Base-by-base conservation (phyloP, 2,888 invertebrate genomes). In the Drosophila picticornis region DNA sequence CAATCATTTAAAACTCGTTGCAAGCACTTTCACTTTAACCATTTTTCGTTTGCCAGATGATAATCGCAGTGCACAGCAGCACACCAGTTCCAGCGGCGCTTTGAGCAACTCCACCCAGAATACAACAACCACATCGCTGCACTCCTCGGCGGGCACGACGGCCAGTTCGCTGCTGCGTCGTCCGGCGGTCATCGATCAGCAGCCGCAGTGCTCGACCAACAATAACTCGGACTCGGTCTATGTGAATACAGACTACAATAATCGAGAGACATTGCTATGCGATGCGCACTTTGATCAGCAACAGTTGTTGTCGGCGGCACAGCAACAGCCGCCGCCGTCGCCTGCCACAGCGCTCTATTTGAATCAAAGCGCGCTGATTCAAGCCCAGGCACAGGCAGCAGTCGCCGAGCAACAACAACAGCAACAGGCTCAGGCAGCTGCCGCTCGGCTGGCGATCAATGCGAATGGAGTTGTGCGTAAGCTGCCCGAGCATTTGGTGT, bases 401-500 rank as follows among this genome's bases (percentile, higher is more conserved):
- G 73, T 72, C 2, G 70, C 63, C 1, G 74, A 71, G 60, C 73
- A 80, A n/a, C 77, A 43, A 22, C n/a, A 40, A 4, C 40, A 80
- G n/a, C 77, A 80, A 4, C 73, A 73, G 5, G 67, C 62, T 7
- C 66, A 75, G 55, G 74, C 74, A 38, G 82, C 70, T 7, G 73
- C 83, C 4, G 81, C 87, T 7, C 89, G 91, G 9, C 67, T 90
- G 22, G 89, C 91, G 4, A 82, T 90, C 9, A 91, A 78, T 65
- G 83, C 90, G 0, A 92, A 91, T 77, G 92, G 92, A 7, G 90
- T 91, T 13, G 90, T 92, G 19, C 92, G 92, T 4, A 93, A 93
- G 81, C 90, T 94, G 69, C 94, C 93, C 2, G 94, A 94, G 75
- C 93, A 93, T 83, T 84, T 93, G 76, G 92, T 93, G 64, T 75